Conservation (phyloP, 2,797 vertebrate species). For the Sebastes matsubarae region DNA sequence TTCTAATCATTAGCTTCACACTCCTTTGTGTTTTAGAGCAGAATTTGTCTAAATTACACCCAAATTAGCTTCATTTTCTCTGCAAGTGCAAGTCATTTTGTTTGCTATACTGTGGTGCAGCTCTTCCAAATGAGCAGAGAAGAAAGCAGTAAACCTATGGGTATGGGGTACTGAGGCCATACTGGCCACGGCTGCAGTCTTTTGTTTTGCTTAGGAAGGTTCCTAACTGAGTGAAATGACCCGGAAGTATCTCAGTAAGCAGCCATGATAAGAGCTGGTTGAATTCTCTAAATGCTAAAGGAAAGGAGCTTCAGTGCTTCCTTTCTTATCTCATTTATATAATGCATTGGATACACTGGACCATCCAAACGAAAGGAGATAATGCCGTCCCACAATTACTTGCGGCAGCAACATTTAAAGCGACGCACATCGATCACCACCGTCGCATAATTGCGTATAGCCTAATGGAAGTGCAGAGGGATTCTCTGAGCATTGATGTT, state of each 20-base stretch:
- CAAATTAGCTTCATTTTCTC: constrained; percentile 12
- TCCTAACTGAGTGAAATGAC: background rate
- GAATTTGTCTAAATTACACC: constrained; percentile 32
- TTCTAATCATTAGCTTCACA: constrained; percentile 25
- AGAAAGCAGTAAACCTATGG: background rate
- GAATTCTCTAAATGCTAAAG: background rate
- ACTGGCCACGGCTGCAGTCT: background rate
- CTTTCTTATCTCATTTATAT: background rate
- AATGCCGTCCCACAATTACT: background rate
- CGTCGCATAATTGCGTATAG: background rate
- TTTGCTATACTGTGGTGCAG: background rate
- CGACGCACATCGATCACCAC: background rate
- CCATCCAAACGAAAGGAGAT: background rate
- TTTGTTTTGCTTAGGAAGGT: background rate
- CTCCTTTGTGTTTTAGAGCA: constrained; percentile 19
- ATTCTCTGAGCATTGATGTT: background rate
- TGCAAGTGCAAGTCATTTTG: background rate
- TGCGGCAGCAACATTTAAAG: background rate
- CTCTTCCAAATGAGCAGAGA: background rate
- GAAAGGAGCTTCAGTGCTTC: background rate
- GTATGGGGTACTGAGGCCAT: background rate
- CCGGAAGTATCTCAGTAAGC: background rate
- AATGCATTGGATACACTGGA: background rate
- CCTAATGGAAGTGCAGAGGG: background rate
- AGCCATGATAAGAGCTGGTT: background rate